Percentiles rank a stretch among this genome's conserved stretches.
Conservation (phyloP, 2,797 vertebrate genomes). For the Lophotriccus pileatus region DNA sequence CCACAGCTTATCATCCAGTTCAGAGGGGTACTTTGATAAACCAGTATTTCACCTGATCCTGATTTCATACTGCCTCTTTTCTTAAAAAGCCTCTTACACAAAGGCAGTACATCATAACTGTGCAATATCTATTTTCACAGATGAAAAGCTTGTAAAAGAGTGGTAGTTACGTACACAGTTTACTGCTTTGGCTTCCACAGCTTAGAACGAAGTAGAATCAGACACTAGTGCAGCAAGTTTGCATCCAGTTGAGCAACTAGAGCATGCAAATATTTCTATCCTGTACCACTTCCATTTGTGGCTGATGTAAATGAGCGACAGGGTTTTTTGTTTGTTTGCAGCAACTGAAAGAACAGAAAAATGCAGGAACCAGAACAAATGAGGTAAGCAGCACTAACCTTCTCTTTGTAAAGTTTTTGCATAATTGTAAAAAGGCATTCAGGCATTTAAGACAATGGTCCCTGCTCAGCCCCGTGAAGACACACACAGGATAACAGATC, state of each 20-base stretch:
- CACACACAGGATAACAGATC: not conserved
- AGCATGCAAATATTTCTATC: not conserved
- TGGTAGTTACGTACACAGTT: not conserved
- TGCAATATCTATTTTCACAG: not conserved
- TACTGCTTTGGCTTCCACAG: not conserved
- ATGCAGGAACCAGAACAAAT: constrained; percentile 86
- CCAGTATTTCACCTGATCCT: not conserved
- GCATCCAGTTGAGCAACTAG: not conserved
- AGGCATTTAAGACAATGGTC: not conserved
- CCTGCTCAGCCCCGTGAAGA: not conserved
- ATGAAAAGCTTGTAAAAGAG: not conserved
- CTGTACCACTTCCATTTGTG: not conserved
- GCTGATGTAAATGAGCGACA: not conserved
- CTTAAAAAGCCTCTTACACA: not conserved
- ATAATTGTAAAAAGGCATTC: not conserved
- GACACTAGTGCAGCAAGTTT: not conserved
- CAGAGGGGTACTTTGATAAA: not conserved
- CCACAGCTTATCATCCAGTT: not conserved
- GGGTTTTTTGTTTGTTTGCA: constrained; percentile 45
- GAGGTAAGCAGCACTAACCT: constrained; percentile 79
- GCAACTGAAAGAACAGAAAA: constrained; percentile 98
- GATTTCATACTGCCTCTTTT: not conserved
- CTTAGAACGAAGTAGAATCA: not conserved
- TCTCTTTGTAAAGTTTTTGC: not conserved
- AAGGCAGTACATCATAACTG: not conserved